Evolutionary conservation across 2,888 invertebrate genomes (phyloP).

Genomic region (Hydraecia micacea): DNA sequence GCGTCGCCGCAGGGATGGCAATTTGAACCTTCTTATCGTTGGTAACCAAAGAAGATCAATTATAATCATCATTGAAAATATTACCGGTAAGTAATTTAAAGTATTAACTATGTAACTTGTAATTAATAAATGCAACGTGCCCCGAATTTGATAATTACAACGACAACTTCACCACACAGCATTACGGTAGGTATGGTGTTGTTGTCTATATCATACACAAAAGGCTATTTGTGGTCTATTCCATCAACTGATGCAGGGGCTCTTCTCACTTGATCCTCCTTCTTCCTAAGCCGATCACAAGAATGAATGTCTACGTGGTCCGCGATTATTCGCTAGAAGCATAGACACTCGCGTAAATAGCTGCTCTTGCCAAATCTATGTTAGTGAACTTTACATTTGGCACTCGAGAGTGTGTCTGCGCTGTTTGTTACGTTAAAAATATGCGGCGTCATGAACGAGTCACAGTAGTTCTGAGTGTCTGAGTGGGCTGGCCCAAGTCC

Average conservation of each 20-base stretch:
- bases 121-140: neutral
- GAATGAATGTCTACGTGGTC: slow-evolving; percentile 67
- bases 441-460: slow-evolving; percentile 89
- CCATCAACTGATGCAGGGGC: slow-evolving; percentile 17
- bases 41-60: neutral
- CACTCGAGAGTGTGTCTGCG: slow-evolving; percentile 85
- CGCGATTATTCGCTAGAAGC: slow-evolving; percentile 74
- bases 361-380: slow-evolving; percentile 88
- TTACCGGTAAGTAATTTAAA: neutral
- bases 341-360: slow-evolving; percentile 85
- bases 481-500: slow-evolving; percentile 84
- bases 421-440: slow-evolving; percentile 89
- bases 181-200: neutral
- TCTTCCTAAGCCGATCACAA: slow-evolving; percentile 57
- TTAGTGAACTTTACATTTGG: slow-evolving; percentile 90
- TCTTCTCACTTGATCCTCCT: slow-evolving; percentile 39
- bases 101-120: neutral
- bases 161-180: neutral
- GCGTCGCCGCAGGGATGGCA: neutral
- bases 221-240: slow-evolving; percentile 4
- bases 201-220: neutral
- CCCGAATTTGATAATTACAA: slow-evolving; percentile 1
- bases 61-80: slow-evolving; percentile 9
- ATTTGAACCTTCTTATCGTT: neutral
- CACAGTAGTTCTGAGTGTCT: slow-evolving; percentile 80